Percentiles rank a stretch among this genome's conserved stretches.
phyloP scores from a whole-genome alignment of 1,140 invertebrate genomes.

The Caerostris darwini region DNA sequence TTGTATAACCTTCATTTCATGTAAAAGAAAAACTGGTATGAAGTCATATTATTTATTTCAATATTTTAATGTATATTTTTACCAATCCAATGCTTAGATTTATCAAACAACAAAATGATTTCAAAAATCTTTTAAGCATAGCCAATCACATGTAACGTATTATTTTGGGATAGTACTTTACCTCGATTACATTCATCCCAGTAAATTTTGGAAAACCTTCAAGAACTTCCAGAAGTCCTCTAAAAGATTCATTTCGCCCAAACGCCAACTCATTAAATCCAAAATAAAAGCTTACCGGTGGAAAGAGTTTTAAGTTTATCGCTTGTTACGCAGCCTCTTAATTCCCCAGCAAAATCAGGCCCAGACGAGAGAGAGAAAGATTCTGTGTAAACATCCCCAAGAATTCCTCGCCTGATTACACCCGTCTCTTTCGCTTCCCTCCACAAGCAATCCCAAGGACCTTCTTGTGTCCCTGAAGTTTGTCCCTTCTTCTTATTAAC shows the following conservation, averaged over 20 bases:
- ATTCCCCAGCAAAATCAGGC: not conserved
- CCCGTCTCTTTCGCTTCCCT: slow-evolving; percentile 23
- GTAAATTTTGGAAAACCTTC: too few species aligned
- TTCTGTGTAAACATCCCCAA: slow-evolving; percentile 17
- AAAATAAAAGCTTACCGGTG: not conserved
- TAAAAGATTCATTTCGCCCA: not conserved
- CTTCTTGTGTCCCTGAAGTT: not conserved
- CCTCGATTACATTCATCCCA: too few species aligned
- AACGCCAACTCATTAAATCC: slow-evolving; percentile 14
- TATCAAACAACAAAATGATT: too few species aligned
- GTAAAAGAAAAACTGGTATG: too few species aligned
- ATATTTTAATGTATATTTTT: too few species aligned
- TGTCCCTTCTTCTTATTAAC: slow-evolving; percentile 7
- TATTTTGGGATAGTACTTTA: too few species aligned
- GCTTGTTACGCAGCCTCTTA: not conserved
- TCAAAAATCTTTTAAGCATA: too few species aligned
- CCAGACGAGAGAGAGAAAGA: not conserved
- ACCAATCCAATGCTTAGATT: too few species aligned
- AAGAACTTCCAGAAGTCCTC: not conserved
- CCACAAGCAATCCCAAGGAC: slow-evolving; percentile 7
- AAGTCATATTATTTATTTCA: too few species aligned
- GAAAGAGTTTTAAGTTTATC: slow-evolving; percentile 8
- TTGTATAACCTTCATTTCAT: too few species aligned
- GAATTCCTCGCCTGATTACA: not conserved
- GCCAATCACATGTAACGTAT: too few species aligned